Conservation (phyloP, 1,140 invertebrate species). For the Aphidius gifuensis region DNA sequence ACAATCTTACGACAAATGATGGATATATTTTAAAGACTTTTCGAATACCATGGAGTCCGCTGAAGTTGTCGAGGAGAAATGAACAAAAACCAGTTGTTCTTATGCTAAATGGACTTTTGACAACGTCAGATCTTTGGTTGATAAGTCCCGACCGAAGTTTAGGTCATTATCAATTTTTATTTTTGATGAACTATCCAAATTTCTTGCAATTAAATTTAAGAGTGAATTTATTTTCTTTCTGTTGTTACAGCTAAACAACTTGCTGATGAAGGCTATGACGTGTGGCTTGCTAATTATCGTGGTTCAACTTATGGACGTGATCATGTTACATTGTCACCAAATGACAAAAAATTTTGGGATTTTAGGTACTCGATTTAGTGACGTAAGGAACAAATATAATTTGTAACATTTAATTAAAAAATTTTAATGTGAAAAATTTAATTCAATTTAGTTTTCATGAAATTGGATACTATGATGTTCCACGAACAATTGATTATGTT, state of each 20-base stretch:
- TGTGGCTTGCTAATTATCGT: slow-evolving; percentile 68
- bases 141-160: too few relatives aligned
- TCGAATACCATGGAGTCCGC: too few relatives aligned
- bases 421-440: slow-evolving; percentile 13
- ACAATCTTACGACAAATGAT: too few relatives aligned
- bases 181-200: too few relatives aligned
- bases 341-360: slow-evolving; percentile 52
- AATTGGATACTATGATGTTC: slow-evolving; percentile 59
- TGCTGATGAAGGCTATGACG: slow-evolving; percentile 63
- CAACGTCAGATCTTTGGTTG: too few relatives aligned
- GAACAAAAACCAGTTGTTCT: too few relatives aligned
- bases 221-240: background rate
- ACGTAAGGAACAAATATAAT: slow-evolving; percentile 10
- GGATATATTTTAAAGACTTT: too few relatives aligned
- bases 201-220: too few relatives aligned
- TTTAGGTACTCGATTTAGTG: slow-evolving; percentile 35
- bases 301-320: slow-evolving; percentile 63
- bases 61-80: too few relatives aligned
- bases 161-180: too few relatives aligned
- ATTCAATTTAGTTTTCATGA: slow-evolving; percentile 58
- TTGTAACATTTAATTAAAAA: slow-evolving; percentile 13
- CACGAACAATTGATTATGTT: slow-evolving; percentile 61
- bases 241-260: slow-evolving; percentile 43
- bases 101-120: too few relatives aligned
- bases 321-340: slow-evolving; percentile 43